Evolutionary conservation across 2,888 invertebrate species (phyloP).

Genomic region (Meteorus colon): DNA sequence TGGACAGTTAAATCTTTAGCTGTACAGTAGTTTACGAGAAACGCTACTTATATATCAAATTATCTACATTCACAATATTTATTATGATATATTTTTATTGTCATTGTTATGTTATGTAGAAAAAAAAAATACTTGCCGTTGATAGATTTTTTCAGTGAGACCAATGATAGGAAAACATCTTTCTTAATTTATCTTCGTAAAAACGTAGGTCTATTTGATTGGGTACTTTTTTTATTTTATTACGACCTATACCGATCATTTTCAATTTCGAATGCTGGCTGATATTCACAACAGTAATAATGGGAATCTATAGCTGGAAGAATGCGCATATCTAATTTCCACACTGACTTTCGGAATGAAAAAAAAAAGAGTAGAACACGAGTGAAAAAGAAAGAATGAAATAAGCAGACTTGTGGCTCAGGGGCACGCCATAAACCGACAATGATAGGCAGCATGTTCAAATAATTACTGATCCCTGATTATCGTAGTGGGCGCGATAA

Average conservation of each 20-base stretch:
- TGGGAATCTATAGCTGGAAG: too few relatives aligned
- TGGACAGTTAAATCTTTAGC: not conserved
- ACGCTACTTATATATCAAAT: constrained; percentile 5
- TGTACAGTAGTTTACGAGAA: not conserved
- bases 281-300: too few relatives aligned
- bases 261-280: too few relatives aligned
- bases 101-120: not conserved
- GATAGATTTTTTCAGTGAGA: too few relatives aligned
- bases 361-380: constrained; percentile 34
- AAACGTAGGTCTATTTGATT: too few relatives aligned
- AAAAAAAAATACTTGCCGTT: too few relatives aligned
- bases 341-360: not conserved
- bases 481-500: constrained; percentile 68
- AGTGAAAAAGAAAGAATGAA: constrained; percentile 30
- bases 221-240: too few relatives aligned
- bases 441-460: constrained; percentile 69
- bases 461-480: constrained; percentile 71
- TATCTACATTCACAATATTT: not conserved
- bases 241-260: too few relatives aligned
- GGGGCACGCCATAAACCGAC: constrained; percentile 62
- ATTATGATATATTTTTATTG: not conserved
- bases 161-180: too few relatives aligned
- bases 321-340: too few relatives aligned
- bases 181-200: too few relatives aligned
- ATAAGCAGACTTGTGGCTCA: constrained; percentile 46